Evolutionary conservation across 1,140 invertebrate species (phyloP), one percentile per base, ranked within the genome.

Genomic region (Muscidifurax raptorellus): DNA sequence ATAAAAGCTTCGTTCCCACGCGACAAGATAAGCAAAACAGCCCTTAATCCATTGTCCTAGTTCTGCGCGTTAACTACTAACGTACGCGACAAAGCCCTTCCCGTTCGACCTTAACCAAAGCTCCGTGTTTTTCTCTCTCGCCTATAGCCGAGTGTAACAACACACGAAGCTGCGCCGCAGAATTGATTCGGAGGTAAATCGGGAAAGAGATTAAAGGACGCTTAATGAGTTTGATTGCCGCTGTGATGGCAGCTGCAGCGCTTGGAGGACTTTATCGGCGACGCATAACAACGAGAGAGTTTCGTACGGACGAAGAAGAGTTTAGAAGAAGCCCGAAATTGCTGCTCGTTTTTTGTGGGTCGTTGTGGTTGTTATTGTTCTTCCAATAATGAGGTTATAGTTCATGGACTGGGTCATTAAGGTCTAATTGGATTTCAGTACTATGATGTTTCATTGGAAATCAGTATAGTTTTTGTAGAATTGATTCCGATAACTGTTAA

Each of bases 151-250:
- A 47, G 44, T 47, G 44, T 18, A 47, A 47, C 44, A 47, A 18
- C 44, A 47, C 44, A 47, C 13, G 44, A 18, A 18, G 13, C 44
- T n/a, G n/a, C 44, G 66, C 22, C 27, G 12, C 66, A 5, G 18
- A 27, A 67, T 67, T n/a, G 66, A 67, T 67, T 28, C 66, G 27
- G n/a, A n/a, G n/a, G 66, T 25, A 7, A 67, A 67, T 25, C 25
- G 25, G 71, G 32, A 74, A 74, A 74, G 32, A 32, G 32, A 74
- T 74, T 74, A 74, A 36, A 22, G 32, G 71, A 28, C 22, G 71
- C 4, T 74, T 74, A 74, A 74, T 74, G 71, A 74, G 71, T 74
- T 74, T 36, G 28, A 74, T 74, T 74, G 22, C 32, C 67, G 67
- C 18, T 7, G 2, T 22, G 15, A 18, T 59, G 52, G 52, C n/a